Evolutionary conservation across 53 echinoderm and acorn worm genomes (phyloP).

Genomic region (Patiria pectinifera): DNA sequence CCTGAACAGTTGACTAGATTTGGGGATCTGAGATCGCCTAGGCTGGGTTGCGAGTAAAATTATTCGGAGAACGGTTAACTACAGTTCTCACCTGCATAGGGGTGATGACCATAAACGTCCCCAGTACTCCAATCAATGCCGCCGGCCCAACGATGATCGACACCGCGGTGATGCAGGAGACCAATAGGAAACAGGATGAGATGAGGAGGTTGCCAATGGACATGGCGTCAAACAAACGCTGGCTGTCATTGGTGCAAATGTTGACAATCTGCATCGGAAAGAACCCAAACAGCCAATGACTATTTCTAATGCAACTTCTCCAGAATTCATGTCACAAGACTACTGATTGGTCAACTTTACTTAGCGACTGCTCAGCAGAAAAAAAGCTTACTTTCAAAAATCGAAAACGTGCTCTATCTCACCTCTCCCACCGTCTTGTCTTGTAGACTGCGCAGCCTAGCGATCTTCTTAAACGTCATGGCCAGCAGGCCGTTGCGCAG

Average conservation of each 20-base stretch:
- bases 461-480: slow-evolving; percentile 80
- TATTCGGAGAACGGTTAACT: too few species aligned
- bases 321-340: too few species aligned
- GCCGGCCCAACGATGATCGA: slow-evolving; percentile 81
- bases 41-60: too few species aligned
- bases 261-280: slow-evolving; percentile 81
- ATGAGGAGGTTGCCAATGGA: slow-evolving; percentile 84
- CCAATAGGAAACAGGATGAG: slow-evolving; percentile 73
- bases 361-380: too few species aligned
- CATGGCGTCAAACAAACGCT: slow-evolving; percentile 86
- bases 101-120: slow-evolving; percentile 79
- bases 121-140: slow-evolving; percentile 81
- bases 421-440: slow-evolving; percentile 96
- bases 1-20: too few species aligned
- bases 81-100: slow-evolving; percentile 78
- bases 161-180: slow-evolving; percentile 73
- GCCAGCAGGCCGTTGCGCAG: slow-evolving; percentile 79
- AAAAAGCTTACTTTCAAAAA: too few species aligned
- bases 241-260: slow-evolving; percentile 93
- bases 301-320: too few species aligned
- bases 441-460: slow-evolving; percentile 81
- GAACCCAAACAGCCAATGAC: neutral
- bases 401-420: neutral
- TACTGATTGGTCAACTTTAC: too few species aligned
- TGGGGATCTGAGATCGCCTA: too few species aligned